Conservation (phyloP, 2,797 vertebrate genomes). For the Sorex maritimensis region DNA sequence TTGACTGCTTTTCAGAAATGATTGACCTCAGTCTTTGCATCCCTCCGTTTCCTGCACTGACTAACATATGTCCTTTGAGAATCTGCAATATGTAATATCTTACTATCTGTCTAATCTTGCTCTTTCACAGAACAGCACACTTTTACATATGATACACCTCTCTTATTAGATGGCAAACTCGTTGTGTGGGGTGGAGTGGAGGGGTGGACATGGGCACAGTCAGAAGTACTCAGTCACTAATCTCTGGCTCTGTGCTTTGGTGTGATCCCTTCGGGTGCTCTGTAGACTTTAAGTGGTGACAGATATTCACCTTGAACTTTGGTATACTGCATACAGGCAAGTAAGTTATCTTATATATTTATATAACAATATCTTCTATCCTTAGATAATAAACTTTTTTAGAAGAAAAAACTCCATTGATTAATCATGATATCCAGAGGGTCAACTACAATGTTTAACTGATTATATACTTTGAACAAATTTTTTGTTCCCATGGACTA, state of each 20-base stretch:
- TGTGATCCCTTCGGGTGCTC: too few species aligned
- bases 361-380: too few species aligned
- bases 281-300: too few species aligned
- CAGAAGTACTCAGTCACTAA: too few species aligned
- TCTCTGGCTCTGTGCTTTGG: too few species aligned
- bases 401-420: neutral
- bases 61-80: neutral
- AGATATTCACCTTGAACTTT: too few species aligned
- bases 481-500: too few species aligned
- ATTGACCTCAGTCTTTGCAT: neutral
- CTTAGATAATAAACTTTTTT: neutral
- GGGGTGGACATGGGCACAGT: too few species aligned
- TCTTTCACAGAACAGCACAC: neutral
- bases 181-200: too few species aligned
- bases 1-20: neutral
- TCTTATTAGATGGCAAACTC: neutral
- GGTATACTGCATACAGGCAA: too few species aligned
- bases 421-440: neutral
- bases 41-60: neutral
- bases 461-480: neutral
- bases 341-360: too few species aligned
- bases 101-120: too few species aligned
- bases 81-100: accelerated
- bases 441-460: neutral
- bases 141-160: neutral